Base-by-base conservation (phyloP, 1,140 invertebrate species). In the Belonocnema kinseyi region DNA sequence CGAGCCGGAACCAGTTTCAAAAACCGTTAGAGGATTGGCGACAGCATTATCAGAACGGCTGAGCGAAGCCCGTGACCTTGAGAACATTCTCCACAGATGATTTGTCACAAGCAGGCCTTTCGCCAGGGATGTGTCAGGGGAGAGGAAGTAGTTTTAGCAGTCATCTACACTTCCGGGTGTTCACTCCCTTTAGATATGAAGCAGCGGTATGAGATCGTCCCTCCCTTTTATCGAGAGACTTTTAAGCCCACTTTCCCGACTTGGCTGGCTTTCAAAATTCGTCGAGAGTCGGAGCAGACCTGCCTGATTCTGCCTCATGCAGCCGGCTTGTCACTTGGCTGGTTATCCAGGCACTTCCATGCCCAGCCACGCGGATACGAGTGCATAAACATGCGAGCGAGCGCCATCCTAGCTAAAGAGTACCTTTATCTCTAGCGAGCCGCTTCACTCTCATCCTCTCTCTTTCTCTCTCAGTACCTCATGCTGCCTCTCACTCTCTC, bases 241-340 rank as follows among this genome's bases (percentile, higher is more conserved):
- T 90, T 90, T 88, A 90, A 91, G 88, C 86, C 89, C 90, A 89
- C 89, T 90, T 90, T 89, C 77, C 86, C 87, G 86, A 91, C 88
- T 91, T 91, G 90, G 90, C 90, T 90, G 88, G 88, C 86, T 89
- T 90, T 91, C 90, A 91, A 91, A 91, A 91, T 90, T 91, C 81
- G 85, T 85, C 85, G 85, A 87, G 85, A 86, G 85, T 82, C 83
- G 80, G 76, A 79, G 78, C 76, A 78, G 85, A 85, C 85, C 85
- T 83, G 81, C 79, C 78, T 80, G 77, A 78, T 79, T 77, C 82
- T 82, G 82, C 77, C 80, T 84, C 83, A 80, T 82, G 80, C 82
- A 84, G 81, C 79, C 87, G 89, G 87, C 86, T 91, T 92, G 90
- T 92, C 91, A 92, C 91, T 91, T 91, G 91, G 90, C 89, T 92